Conservation (phyloP, 2,888 invertebrate genomes). For the Mythimna lalbum region DNA sequence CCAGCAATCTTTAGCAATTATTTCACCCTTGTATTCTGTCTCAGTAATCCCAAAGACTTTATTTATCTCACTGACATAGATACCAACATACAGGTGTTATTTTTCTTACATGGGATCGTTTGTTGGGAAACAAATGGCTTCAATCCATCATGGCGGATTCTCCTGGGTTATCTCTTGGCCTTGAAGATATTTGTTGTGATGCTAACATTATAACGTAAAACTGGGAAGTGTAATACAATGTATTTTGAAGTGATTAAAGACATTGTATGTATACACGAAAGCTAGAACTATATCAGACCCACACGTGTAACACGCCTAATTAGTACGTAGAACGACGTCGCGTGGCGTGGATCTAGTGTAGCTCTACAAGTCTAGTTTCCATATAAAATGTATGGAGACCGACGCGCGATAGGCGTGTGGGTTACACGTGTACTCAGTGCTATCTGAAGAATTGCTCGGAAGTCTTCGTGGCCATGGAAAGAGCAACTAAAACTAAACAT, state of each 20-base stretch:
- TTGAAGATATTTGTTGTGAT: slow-evolving; percentile 16
- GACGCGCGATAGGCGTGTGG: too few species aligned
- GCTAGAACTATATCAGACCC: too few species aligned
- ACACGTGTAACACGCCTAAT: too few species aligned
- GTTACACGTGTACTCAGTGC: too few species aligned
- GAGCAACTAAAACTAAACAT: too few species aligned
- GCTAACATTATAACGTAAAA: not conserved
- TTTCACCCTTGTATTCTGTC: slow-evolving; percentile 35
- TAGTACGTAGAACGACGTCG: too few species aligned
- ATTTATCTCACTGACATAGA: slow-evolving; percentile 35
- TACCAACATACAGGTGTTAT: slow-evolving; percentile 55
- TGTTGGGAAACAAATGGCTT: slow-evolving; percentile 48
- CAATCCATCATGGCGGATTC: slow-evolving; percentile 57
- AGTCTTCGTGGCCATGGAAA: too few species aligned
- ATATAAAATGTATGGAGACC: too few species aligned
- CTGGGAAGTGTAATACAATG: not conserved
- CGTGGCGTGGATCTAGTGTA: too few species aligned
- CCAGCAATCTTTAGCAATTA: slow-evolving; percentile 40
- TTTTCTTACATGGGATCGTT: slow-evolving; percentile 55
- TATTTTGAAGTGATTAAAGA: not conserved
- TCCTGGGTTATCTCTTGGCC: slow-evolving; percentile 20
- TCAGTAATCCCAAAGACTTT: slow-evolving; percentile 35
- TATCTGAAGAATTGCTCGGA: too few species aligned
- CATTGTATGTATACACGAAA: too few species aligned
- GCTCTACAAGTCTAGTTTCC: too few species aligned